phyloP scores from a whole-genome alignment of 2,113 vertebrate genomes.

The Australoheros scitulus region DNA sequence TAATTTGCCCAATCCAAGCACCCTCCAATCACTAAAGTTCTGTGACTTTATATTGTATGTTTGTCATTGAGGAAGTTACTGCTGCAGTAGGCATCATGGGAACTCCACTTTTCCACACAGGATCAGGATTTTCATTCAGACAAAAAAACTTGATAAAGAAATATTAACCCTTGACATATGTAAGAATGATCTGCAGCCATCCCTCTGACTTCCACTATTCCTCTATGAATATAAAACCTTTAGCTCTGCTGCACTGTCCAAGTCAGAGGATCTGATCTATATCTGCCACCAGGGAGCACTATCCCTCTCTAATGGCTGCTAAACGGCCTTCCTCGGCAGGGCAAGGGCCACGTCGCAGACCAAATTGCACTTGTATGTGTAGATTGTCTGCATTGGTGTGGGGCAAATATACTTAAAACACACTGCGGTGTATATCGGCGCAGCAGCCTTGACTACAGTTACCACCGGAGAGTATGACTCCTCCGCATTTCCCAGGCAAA shows the following conservation, averaged over 20 bases:
- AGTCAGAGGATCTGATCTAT: conserved; percentile 66
- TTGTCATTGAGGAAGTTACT: not conserved
- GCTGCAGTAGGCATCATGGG: not conserved
- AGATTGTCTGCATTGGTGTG: conserved; percentile 24
- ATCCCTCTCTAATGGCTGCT: conserved; percentile 69
- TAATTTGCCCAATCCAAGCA: not conserved
- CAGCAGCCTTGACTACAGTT: conserved; percentile 64
- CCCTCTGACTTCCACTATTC: not conserved
- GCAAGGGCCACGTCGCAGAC: conserved; percentile 57
- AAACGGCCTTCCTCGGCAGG: conserved; percentile 52
- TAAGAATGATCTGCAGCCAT: not conserved
- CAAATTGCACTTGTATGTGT: conserved; percentile 58
- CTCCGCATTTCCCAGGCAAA: conserved; percentile 85
- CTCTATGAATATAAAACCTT: conserved; percentile 7
- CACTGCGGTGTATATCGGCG: conserved; percentile 45
- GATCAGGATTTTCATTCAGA: not conserved
- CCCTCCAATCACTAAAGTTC: not conserved
- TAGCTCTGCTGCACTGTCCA: conserved; percentile 6
- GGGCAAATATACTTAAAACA: conserved; percentile 69
- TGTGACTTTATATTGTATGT: not conserved
- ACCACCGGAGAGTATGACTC: conserved; percentile 69
- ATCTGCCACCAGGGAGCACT: conserved; percentile 77
- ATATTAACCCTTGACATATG: not conserved
- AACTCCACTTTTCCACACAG: not conserved
- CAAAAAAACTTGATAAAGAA: not conserved